Evolutionary conservation across 2,888 invertebrate genomes (phyloP), one percentile per base, ranked within the genome.

Genomic region (Polydrusus tereticollis): DNA sequence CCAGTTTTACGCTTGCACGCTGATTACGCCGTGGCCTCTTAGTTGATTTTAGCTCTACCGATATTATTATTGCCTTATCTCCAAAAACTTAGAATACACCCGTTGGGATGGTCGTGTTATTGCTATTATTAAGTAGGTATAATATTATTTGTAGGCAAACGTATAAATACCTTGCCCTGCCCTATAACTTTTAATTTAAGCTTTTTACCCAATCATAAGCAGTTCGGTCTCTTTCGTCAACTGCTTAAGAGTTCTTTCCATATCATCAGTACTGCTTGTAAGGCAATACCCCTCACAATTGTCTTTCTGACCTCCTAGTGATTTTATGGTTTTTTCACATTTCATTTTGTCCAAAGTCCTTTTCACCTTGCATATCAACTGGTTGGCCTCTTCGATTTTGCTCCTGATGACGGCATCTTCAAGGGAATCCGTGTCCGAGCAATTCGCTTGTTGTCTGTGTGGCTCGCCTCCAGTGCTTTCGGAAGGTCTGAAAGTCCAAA

Each of bases 331-430:
- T 75, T 77, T 45, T 26, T 38, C 29, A 6, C 50, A 14, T 45
- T 72, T 71, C 14, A 82, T 78, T 38, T 78, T 80, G n/a, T 75
- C 64, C 50, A 82, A 68, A 7, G 81, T 77, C n/a, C 73, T 73
- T 57, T 79, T 78, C 2, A 82, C 80, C 66, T 79, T 74, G 12
- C 76, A 73, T 12, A 82, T 79, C 20, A 82, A 69, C 41, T 73
- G 41, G 60, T 82, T 79, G 5, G 80, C 80, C 72, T 80, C 78
- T 38, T 78, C 59, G n/a, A 82, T 77, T 73, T 81, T 82, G 2
- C 69, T 57, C 65, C 75, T 76, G 41, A 80, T 76, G 7, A 70
- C 20, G 1, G 70, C 73, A 16, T 77, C 74, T 16, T 69, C 58
- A 10, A 50, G 10, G 4, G 62, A 58, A 4, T 67, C 67, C 6